phyloP scores from a whole-genome alignment of 2,888 invertebrate species.

The Marasmarcha lunaedactyla region DNA sequence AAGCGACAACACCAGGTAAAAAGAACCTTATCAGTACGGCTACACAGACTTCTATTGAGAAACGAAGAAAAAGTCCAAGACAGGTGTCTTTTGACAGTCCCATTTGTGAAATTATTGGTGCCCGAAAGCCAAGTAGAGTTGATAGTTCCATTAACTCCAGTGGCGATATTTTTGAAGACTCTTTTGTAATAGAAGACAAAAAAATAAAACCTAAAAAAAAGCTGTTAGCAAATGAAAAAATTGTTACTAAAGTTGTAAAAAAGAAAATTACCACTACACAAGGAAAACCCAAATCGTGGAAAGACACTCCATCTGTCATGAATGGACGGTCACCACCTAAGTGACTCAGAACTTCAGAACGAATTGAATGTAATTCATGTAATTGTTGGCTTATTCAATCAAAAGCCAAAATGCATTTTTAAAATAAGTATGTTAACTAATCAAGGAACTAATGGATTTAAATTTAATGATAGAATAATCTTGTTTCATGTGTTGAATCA shows the following conservation, averaged over 20 bases:
- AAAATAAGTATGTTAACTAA: too few species aligned
- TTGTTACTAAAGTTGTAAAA: slow-evolving; percentile 42
- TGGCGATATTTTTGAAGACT: slow-evolving; percentile 57
- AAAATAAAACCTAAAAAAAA: slow-evolving; percentile 42
- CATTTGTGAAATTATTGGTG: slow-evolving; percentile 37
- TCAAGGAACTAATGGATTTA: too few species aligned
- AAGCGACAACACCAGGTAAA: slow-evolving; percentile 49
- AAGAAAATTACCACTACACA: slow-evolving; percentile 39
- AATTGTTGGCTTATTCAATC: too few species aligned
- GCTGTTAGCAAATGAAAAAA: slow-evolving; percentile 38
- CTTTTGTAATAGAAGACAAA: slow-evolving; percentile 40
- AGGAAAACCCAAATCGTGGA: slow-evolving; percentile 42
- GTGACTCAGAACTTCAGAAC: slow-evolving; percentile 16
- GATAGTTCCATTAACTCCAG: slow-evolving; percentile 36
- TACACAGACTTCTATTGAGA: slow-evolving; percentile 50
- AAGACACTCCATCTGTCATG: slow-evolving; percentile 37
- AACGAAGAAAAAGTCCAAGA: slow-evolving; percentile 29
- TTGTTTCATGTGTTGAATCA: too few species aligned
- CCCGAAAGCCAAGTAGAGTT: slow-evolving; percentile 20
- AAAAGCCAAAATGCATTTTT: too few species aligned
- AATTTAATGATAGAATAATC: too few species aligned
- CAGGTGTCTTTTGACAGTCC: slow-evolving; percentile 55
- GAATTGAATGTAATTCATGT: slow-evolving; percentile 2
- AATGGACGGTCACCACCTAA: slow-evolving; percentile 49
- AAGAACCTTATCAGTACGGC: slow-evolving; percentile 45